phyloP scores from a whole-genome alignment of 2,888 invertebrate species.

The Acronicta aceris region DNA sequence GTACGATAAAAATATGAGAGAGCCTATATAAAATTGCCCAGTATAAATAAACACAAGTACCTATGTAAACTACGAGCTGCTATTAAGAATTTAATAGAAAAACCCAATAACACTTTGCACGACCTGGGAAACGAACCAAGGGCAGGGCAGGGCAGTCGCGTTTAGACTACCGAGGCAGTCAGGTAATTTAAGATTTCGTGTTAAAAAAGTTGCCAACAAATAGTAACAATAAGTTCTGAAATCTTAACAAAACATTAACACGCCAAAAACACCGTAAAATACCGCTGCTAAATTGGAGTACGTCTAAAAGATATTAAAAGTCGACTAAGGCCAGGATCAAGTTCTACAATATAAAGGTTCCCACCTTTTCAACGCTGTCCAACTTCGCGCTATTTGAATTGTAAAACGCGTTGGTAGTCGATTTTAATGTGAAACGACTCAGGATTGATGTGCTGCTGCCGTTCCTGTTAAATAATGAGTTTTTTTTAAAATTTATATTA shows the following conservation, averaged over 20 bases:
- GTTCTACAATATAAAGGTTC: conserved; percentile 72
- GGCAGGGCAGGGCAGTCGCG: too few relatives aligned
- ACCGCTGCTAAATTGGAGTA: conserved; percentile 21
- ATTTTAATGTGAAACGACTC: conserved; percentile 72
- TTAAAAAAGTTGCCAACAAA: too few relatives aligned
- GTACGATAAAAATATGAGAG: too few relatives aligned
- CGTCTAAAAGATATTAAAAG: conserved; percentile 71
- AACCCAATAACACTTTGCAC: too few relatives aligned
- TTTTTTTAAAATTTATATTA: conserved; percentile 9
- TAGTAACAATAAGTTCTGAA: too few relatives aligned
- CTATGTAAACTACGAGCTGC: too few relatives aligned
- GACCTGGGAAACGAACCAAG: too few relatives aligned
- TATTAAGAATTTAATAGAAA: too few relatives aligned
- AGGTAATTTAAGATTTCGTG: too few relatives aligned
- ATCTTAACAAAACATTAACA: not conserved
- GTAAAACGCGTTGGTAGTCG: conserved; percentile 67
- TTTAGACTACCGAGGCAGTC: too few relatives aligned
- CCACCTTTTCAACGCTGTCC: conserved; percentile 66
- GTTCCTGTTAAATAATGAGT: conserved; percentile 47
- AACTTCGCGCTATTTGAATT: conserved; percentile 75
- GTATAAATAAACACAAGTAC: too few relatives aligned
- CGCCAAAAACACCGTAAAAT: conserved; percentile 22
- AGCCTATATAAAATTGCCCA: too few relatives aligned
- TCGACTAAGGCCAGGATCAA: conserved; percentile 67
- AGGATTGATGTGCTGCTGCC: conserved; percentile 60